A percentile compares a stretch with the other conserved stretches of the same genome.
phyloP scores from a whole-genome alignment of 2,113 vertebrate species.

The Pseudorasbora parva region DNA sequence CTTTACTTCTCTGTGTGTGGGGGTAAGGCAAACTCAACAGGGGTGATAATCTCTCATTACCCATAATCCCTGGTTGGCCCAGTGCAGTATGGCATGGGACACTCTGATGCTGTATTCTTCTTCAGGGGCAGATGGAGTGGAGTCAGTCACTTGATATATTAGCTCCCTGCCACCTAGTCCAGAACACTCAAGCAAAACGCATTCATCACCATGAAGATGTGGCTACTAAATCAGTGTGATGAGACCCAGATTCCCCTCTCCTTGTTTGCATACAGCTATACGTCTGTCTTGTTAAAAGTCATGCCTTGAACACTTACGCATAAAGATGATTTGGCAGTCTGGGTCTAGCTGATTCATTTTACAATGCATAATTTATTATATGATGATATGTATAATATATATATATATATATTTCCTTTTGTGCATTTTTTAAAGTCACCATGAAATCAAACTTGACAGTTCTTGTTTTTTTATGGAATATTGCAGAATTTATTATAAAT shows the following conservation, averaged over 20 bases:
- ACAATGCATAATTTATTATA: background rate
- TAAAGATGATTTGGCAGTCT: background rate
- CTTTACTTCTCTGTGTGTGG: conserved; percentile 22
- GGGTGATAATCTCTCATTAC: conserved; percentile 80
- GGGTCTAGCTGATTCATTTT: background rate
- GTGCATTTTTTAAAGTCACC: no score
- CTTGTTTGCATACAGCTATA: conserved; percentile 68
- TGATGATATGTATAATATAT: no score
- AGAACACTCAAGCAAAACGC: conserved; percentile 56
- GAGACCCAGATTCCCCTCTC: conserved; percentile 47
- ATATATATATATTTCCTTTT: no score
- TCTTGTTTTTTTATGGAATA: no score
- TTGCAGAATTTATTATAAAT: no score
- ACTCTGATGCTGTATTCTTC: conserved; percentile 68
- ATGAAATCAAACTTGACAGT: no score
- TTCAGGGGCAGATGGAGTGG: conserved; percentile 71
- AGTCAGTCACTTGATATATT: conserved; percentile 80
- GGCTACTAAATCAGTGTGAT: conserved; percentile 64
- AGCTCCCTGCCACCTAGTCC: conserved; percentile 62
- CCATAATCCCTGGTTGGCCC: conserved; percentile 69
- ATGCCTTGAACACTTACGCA: conserved; percentile 26
- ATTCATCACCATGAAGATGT: conserved; percentile 66
- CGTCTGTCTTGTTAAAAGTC: conserved; percentile 59
- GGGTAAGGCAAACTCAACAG: conserved; percentile 66
- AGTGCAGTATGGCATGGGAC: conserved; percentile 48